Evolutionary conservation across 1,140 invertebrate species (phyloP).

Genomic region (Aphaenogaster ashmeadi): DNA sequence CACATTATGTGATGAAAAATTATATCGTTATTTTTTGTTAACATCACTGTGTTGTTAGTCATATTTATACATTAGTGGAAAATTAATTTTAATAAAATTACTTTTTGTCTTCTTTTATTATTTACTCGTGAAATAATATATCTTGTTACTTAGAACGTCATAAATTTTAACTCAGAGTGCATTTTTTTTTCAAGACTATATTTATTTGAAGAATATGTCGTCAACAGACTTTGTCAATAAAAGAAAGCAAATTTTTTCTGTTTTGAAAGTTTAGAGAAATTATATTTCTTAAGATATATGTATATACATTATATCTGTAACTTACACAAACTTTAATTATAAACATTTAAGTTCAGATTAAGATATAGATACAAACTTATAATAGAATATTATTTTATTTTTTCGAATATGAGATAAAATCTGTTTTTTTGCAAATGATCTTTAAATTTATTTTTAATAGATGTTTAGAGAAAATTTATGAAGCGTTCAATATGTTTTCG

Average conservation of each 20-base stretch:
- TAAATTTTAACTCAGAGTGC: background rate
- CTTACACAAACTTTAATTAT: constrained; percentile 4
- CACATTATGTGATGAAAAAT: background rate
- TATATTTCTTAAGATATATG: background rate
- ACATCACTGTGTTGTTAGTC: background rate
- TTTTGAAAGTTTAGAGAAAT: background rate
- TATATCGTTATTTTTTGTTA: background rate
- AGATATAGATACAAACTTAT: background rate
- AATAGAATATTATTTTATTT: background rate
- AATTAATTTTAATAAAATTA: constrained; percentile 1
- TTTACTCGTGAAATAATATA: background rate
- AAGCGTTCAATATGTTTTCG: background rate
- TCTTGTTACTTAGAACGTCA: background rate
- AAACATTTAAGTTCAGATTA: constrained; percentile 4
- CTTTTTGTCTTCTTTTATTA: background rate
- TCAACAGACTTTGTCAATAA: background rate
- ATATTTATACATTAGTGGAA: background rate
- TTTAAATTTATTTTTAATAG: constrained; percentile 24
- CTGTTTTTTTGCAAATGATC: background rate
- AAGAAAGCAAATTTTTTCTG: background rate
- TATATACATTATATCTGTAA: background rate
- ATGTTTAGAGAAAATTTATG: background rate
- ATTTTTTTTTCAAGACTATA: background rate
- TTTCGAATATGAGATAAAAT: background rate
- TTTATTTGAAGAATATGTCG: background rate